Percentiles rank a stretch among this genome's conserved stretches.
Conservation (phyloP, 2,888 invertebrate genomes). For the Fragum fragum region DNA sequence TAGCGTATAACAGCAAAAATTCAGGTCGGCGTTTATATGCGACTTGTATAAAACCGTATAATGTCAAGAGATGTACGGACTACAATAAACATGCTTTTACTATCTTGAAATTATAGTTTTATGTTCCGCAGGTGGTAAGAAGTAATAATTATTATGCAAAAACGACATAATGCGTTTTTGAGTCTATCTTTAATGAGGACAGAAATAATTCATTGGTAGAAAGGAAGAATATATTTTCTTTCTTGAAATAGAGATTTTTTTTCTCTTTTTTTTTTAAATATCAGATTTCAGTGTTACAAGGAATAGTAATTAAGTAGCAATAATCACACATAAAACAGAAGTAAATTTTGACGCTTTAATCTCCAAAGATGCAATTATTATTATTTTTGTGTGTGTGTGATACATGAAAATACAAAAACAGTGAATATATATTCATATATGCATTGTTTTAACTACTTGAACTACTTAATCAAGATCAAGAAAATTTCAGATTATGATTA, state of each 20-base stretch:
- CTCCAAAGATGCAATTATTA: too few species aligned
- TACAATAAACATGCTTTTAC: conserved; percentile 22
- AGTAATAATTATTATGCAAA: conserved; percentile 5
- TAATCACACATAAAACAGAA: too few species aligned
- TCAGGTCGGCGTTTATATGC: conserved; percentile 13
- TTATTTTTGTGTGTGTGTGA: too few species aligned
- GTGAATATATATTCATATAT: too few species aligned
- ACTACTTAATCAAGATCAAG: too few species aligned
- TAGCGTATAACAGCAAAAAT: conserved; percentile 18
- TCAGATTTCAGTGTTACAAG: too few species aligned
- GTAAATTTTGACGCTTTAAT: too few species aligned
- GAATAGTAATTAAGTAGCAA: too few species aligned
- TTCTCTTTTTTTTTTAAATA: background rate
- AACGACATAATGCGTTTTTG: background rate
- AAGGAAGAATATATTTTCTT: background rate
- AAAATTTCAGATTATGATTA: too few species aligned
- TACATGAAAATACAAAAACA: too few species aligned
- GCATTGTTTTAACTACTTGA: too few species aligned
- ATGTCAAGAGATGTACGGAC: conserved; percentile 6
- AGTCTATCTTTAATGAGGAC: background rate
- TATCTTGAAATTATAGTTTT: conserved; percentile 17
- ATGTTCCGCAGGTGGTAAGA: conserved; percentile 16
- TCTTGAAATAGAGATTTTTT: background rate
- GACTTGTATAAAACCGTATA: background rate
- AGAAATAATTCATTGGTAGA: background rate